Base-by-base conservation (phyloP, 2,888 invertebrate species). In the Agonum fuliginosum region DNA sequence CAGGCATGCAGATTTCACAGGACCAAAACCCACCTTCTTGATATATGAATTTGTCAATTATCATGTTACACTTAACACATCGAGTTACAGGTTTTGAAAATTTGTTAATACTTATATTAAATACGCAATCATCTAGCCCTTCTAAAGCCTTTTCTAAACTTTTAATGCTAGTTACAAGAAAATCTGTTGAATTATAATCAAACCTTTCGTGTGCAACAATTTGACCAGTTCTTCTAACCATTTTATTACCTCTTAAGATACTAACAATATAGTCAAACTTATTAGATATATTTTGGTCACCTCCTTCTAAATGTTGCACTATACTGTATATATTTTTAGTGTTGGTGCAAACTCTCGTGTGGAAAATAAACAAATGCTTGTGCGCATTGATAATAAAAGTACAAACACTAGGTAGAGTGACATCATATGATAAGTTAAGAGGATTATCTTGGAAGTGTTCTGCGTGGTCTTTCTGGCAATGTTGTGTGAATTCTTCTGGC, bases 81-180 rank as follows among this genome's bases (percentile, higher is more conserved):
- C 12, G 27, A 62, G 10, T 6, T 6, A 1, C 17, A 27, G 14
- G 27, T 10, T 27, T 62, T 2, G 17, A 3, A 19, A 62, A 27
- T 62, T 62, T 62, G 17, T 62, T 62, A 4, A 62, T 27, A 10
- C 30, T 30, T 8, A 62, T 62, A 27, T 17, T 62, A 30, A 62
- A 27, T 3, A 62, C 30, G 17, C 58, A 62, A 10, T 62, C 30
- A 8, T 62, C 30, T 1, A 62, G 27, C 3, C 58, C 58, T 17
- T 8, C 58, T 4, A 62, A 17, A 34, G 30, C 58, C 30, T 62
- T 62, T 17, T 62, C 58, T 12, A 62, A 30, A 30, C 30, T 14
- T 62, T 62, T 62, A 10, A 62, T 30, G 27, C 30, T 62, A 27
- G 58, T 62, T 8, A 14, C 4, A 17, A 62, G 2, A 30, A 14